Evolutionary conservation across 2,113 vertebrate genomes (phyloP).

Genomic region (Siniperca chuatsi): DNA sequence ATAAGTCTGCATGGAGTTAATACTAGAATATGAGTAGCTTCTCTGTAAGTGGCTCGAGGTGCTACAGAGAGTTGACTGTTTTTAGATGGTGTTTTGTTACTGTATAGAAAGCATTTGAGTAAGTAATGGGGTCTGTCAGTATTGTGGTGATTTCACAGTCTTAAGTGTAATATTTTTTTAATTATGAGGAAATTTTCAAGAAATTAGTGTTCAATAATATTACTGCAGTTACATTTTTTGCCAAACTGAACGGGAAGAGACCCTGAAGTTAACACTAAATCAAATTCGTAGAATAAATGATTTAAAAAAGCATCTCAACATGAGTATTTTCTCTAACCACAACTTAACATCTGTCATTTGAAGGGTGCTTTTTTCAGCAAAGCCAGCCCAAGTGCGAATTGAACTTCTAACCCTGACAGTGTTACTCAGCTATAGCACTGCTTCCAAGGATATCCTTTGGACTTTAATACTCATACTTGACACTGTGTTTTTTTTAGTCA

Average conservation of each 20-base stretch:
- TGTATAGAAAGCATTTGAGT: neutral
- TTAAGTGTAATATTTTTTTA: neutral
- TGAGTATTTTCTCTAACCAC: neutral
- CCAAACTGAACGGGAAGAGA: neutral
- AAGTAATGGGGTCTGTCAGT: neutral
- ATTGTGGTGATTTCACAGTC: neutral
- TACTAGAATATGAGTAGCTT: conserved; percentile 46
- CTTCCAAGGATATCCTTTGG: conserved; percentile 49
- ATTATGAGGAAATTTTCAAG: neutral
- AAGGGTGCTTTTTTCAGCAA: conserved; percentile 32
- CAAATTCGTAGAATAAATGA: neutral
- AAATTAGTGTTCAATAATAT: neutral
- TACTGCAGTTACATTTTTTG: neutral
- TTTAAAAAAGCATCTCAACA: neutral
- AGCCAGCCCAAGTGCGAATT: conserved; percentile 41
- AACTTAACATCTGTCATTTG: neutral
- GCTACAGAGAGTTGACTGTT: neutral
- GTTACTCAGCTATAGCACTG: conserved; percentile 41
- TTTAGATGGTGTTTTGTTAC: neutral
- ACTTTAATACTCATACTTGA: conserved; percentile 59
- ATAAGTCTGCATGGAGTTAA: conserved; percentile 57
- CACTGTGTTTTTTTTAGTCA: conserved; percentile 41
- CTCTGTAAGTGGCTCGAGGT: conserved; percentile 30
- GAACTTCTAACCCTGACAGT: conserved; percentile 58
- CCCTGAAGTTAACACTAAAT: neutral